Percentiles rank a stretch among this genome's conserved stretches.
phyloP scores from a whole-genome alignment of 2,113 vertebrate genomes.

The Oreocharis arfaki region DNA sequence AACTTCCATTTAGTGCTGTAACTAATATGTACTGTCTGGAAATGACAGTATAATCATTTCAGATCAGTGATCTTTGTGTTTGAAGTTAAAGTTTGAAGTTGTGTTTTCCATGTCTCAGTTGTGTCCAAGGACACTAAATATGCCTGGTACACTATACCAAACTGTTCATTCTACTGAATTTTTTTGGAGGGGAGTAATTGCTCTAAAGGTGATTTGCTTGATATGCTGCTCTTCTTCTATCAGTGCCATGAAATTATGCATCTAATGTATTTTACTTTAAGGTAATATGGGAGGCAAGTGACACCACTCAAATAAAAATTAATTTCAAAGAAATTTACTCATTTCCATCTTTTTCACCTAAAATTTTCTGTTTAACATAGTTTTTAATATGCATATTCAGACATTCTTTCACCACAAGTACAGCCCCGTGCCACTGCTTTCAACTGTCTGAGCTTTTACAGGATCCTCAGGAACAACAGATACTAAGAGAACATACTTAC shows the following conservation, averaged over 20 bases:
- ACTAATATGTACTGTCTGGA: background rate
- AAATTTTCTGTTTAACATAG: background rate
- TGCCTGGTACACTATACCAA: background rate
- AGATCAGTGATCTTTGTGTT: background rate
- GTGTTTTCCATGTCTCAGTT: background rate
- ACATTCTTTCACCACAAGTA: background rate
- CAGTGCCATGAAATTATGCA: background rate
- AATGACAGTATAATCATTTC: background rate
- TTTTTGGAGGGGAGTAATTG: rapidly evolving
- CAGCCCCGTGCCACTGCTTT: background rate
- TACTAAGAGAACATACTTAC: background rate
- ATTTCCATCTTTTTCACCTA: background rate
- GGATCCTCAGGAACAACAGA: background rate
- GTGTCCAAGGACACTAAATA: background rate
- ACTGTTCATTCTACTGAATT: background rate
- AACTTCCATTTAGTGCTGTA: background rate
- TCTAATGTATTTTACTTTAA: background rate
- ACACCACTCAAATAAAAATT: background rate
- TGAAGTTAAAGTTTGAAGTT: background rate
- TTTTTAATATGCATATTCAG: background rate
- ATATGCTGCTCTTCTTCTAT: background rate
- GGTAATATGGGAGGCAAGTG: background rate
- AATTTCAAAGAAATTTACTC: background rate
- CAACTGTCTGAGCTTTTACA: background rate
- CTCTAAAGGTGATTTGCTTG: background rate